Evolutionary conservation across 2,888 invertebrate genomes (phyloP), one percentile per base, ranked within the genome.

Genomic region (Celastrina argiolus): DNA sequence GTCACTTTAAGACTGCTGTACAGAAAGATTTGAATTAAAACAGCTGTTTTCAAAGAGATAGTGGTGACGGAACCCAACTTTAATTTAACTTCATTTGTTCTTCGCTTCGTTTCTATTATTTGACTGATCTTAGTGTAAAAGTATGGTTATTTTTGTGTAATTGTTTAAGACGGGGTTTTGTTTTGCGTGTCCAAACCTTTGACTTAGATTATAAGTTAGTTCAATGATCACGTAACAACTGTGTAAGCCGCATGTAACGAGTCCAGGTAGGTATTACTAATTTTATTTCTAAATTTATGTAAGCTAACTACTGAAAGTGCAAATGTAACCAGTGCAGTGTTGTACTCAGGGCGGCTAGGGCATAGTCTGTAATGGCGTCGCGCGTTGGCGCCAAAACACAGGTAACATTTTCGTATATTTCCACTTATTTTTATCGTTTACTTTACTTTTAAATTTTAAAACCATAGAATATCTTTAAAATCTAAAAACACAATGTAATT

Each of bases 371-470:
- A 18, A 45, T 31, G 28, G 18, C 12, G 51, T 51, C 45, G 45
- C 28, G 45, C 16, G 18, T 58, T 31, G 28, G 45, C 45, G 68
- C 66, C 66, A 70, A 73, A n/a, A 72, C 75, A 75, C 76, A 75
- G 79, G 78, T 79, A 82, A 81, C 81, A 82, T 85, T 81, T 85
- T 81, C 85, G 82, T 80, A 81, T 67, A 74, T 59, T 34, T 18
- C 67, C 69, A 66, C 74, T 77, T 66, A 64, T 18, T 61, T 76
- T 73, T n/a, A n/a, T n/a, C n/a, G n/a, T n/a, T n/a, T n/a, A n/a
- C 72, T 68, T 71, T 71, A 63, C 68, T 63, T 66, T 71, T 71
- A 74, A 71, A 16, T 70, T 71, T 67, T 68, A 72, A 73, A 75
- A 73, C 71, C 74, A 70, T 71, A 67, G 71, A 76, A 78, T 78